Base-by-base conservation (phyloP, 2,888 invertebrate species). In the Eristalis tenax region DNA sequence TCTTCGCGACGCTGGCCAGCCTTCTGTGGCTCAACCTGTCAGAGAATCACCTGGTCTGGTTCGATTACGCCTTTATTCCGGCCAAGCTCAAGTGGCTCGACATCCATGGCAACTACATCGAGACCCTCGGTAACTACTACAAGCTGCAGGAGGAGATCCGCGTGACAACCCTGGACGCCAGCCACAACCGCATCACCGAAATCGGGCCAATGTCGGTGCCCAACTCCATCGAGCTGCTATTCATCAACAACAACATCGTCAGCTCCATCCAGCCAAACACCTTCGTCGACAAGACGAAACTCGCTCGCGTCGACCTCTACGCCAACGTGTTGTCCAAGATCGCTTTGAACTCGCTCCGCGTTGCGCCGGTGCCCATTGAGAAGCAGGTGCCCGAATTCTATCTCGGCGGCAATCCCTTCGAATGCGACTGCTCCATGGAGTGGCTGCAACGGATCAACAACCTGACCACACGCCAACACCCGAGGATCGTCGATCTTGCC, bases 391-490 rank as follows among this genome's bases (percentile, higher is more conserved):
- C 98, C 0, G 97, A 98, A 92, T 97, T 98, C 93, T 98, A 97
- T 92, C 94, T 98, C 89, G 98, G 97, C 88, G 97, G 97, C 66
- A 99, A 99, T 93, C 98, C 98, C 15, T 97, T 98, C 93, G 96
- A 97, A 90, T 99, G 98, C 94, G 98, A 98, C 92, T 98, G 99
- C 94, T 96, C 96, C 88, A 97, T 98, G 97, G 98, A 98, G 92
- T 99, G 98, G 98, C 94, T 98, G 90, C 97, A 97, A 89, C 95
- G 96, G 78, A 96, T 98, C 93, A 98, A 98, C 93, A 97, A 97
- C 93, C 95, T 97, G 94, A 97, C 97, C 88, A 95, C 96, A 90
- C 94, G 97, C 71, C 97, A 97, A 92, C 97, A 98, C 92, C 97
- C 98, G 73, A 95, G 96, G 83, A 96, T 98, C 90, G 97, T 97